Evolutionary conservation across 2,113 vertebrate species (phyloP).

Genomic region (Zapus hudsonius): DNA sequence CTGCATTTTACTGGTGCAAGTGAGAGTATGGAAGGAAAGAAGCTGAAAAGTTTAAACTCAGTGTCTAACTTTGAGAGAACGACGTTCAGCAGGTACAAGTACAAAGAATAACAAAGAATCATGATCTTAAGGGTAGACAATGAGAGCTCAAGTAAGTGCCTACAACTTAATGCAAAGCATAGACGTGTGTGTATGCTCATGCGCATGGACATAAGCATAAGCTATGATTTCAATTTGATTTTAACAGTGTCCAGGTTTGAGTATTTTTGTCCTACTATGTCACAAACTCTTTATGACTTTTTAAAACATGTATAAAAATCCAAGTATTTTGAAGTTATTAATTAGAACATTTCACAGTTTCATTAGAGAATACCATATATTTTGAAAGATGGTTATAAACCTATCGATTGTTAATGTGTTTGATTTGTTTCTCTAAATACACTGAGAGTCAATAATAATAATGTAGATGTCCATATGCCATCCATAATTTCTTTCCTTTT

Average conservation of each 20-base stretch:
- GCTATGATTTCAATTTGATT: neutral
- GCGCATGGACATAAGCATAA: too few species aligned
- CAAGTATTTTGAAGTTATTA: neutral
- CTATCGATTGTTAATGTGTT: neutral
- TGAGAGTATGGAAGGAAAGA: neutral
- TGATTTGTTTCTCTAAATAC: neutral
- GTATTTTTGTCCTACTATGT: neutral
- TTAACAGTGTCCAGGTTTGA: neutral
- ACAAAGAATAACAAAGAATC: too few species aligned
- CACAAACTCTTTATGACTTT: neutral
- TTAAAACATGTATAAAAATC: neutral
- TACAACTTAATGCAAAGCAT: neutral
- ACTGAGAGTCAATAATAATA: neutral
- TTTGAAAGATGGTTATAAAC: neutral
- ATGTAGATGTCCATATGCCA: neutral
- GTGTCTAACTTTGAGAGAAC: too few species aligned
- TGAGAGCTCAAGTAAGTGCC: too few species aligned
- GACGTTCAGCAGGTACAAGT: too few species aligned
- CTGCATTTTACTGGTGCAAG: neutral
- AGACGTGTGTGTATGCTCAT: too few species aligned
- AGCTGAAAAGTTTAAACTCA: neutral
- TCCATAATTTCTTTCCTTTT: neutral
- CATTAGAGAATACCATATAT: neutral
- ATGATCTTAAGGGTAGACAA: too few species aligned
- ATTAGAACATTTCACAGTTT: neutral